Base-by-base conservation (phyloP, 2,113 vertebrate species). In the Azemiops feae region DNA sequence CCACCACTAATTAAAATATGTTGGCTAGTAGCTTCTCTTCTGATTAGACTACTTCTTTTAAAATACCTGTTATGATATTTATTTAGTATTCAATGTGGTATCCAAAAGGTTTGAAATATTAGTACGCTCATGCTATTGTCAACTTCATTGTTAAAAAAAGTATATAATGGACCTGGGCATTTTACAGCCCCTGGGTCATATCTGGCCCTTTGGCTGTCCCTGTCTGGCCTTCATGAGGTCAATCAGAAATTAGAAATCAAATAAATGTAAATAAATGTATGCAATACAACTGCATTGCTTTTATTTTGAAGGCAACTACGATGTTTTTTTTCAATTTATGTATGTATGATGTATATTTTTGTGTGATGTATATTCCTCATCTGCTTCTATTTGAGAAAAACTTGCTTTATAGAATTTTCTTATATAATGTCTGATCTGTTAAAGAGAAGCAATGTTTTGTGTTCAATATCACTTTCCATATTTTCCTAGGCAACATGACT, bases 361-460 rank as follows among this genome's bases (percentile, higher is more conserved):
- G 88, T 94, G 93, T 88, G 30, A 95, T 95, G 55, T 1, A 18
- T 85, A 95, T 92, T 95, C 93, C 94, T 94, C 1, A 85, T 45
- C 0, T 3, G 85, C 0, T 88, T 69, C 91, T 86, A 86, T 92
- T 93, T 94, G 91, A n/a, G 12, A 52, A 47, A 52, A 50, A 50
- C 22, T 89, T 81, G 3, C 9, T 11, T 2, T 50, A 18, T 14
- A 16, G 85, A 52, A 14, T 3, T 54, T 85, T 87, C 5, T 47
- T 53, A 50, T 64, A 12, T 4, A 52, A 23, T 27, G 30, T 14
- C 11, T 64, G 27, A n/a, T 64, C 60, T n/a, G 11, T 69, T 69
- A n/a, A 58, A 55, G 12, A 87, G 12, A 87, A 52, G 25, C 23
- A 27, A 47, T 50, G 45, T 45, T 87, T 50, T 50, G 85, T 25